Base-by-base conservation (phyloP, 2,888 invertebrate species). In the Pherbina coryleti region DNA sequence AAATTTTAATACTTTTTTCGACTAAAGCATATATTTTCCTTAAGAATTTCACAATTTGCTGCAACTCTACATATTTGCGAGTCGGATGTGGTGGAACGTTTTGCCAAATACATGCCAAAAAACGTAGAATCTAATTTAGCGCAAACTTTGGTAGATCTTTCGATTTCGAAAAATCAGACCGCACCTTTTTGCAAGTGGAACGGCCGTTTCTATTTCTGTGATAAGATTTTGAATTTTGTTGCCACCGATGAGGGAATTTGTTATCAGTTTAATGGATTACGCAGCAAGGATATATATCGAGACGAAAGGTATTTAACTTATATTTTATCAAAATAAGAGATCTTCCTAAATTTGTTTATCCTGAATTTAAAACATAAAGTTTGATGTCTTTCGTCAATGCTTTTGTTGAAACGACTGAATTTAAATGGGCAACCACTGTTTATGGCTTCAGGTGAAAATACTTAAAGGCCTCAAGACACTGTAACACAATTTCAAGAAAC, bases 181-280 rank as follows among this genome's bases (percentile, higher is more conserved):
- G 84, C 83, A 1, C 89, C 89, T 0, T 88, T 88, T 80, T 88
- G 88, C 69, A 85, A 83, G 70, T 88, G 89, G 89, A 87, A 85
- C 75, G 86, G 85, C 19, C 84, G 89, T 2, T 88, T 84, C 77
- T 88, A 88, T 75, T 89, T 89, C 31, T 89, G 88, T 76, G 67
- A 86, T 28, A 81, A 85, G 25, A 78, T 89, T 25, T 87, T 89
- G 22, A 84, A 85, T 78, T 85, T 86, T 77, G 89, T 89, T 64
- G 82, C 88, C 5, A 89, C 88, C 17, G 89, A 89, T 72, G 89
- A 89, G 80, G 88, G 88, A 0, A 89, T 89, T 55, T 89, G 88
- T 77, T 89, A 89, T 71, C 89, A 89, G 72, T 89, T 89, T 67
- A 89, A 89, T 81, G 89, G 89, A 0, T 76, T 89, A 22, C 78